Evolutionary conservation across 2,888 invertebrate species (phyloP), one percentile per base, ranked within the genome.

Genomic region (Pollenia amentaria): DNA sequence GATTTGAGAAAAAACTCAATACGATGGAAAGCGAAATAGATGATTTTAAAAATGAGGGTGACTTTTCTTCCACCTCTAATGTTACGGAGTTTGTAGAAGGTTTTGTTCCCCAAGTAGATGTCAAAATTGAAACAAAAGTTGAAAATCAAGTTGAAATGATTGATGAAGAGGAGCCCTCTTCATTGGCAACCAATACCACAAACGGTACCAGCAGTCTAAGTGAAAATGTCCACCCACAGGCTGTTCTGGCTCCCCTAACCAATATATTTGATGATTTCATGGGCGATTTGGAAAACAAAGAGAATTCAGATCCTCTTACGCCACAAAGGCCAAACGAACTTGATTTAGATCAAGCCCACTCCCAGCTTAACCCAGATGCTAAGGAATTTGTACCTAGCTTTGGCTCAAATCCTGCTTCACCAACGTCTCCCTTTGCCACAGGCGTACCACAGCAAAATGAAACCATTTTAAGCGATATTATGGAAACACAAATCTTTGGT

Each of bases 351-450:
- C 95, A 95, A 91, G 95, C 96, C 94, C 96, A 96, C 94, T 97
- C 96, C 60, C 96, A 96, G 84, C 93, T 97, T 89, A 97, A 97
- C 94, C 97, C 97, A 0, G 96, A 97, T 90, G 97, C 97, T 18
- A 96, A 96, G n/a, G 97, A 97, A 93, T 97, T 97, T 93, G 95
- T 97, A 83, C 92, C 92, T 3, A 89, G 88, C 16, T 91, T 90
- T 85, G 91, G 91, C 0, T 91, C 92, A 2, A 91, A 90, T 72
- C 97, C 97, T 8, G 93, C 94, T 7, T 95, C 95, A 8, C 95
- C 95, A 0, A 84, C 80, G 18, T 75, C 77, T n/a, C 85, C 82
- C 4, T 77, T 72, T 76, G 57, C 78, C 29, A 51, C 67, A 46
- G 77, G 48, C 0, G 29, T 44, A 1, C 21, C n/a, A 16, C 40